These are phyloP conservation scores for Bubo scandiacus DNA, from an alignment of 2,113 vertebrate species.

Conservation along the genomic window DNA sequence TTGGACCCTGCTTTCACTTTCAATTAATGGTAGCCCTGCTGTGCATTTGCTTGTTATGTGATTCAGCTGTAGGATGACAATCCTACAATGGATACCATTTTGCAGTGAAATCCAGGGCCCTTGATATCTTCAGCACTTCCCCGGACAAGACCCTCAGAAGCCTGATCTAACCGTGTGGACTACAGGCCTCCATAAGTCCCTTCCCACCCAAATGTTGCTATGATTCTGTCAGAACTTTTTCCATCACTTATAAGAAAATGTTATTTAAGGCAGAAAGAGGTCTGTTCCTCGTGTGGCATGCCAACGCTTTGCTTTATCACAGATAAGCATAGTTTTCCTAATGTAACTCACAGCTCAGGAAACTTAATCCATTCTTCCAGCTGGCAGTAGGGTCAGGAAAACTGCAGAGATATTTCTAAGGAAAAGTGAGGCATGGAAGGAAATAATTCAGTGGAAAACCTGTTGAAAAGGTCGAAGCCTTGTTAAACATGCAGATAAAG, in stretches of 20 bases:
- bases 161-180: background rate
- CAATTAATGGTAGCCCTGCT: background rate
- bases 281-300: background rate
- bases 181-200: background rate
- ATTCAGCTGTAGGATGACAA: background rate
- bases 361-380: conserved; percentile 12
- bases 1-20: background rate
- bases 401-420: conserved; percentile 1
- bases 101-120: background rate
- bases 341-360: background rate
- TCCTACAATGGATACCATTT: background rate
- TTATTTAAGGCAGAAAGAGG: background rate
- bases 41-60: background rate
- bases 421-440: background rate
- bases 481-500: background rate
- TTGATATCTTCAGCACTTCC: background rate
- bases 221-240: background rate
- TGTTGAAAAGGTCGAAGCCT: background rate
- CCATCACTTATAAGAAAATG: background rate
- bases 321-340: background rate
- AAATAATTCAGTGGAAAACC: background rate
- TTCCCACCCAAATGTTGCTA: background rate
- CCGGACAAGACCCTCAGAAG: background rate
- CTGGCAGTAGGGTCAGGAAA: background rate
- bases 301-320: background rate